Base-by-base conservation (phyloP, 2,888 invertebrate species). In the Caenorhabditis sinica region DNA sequence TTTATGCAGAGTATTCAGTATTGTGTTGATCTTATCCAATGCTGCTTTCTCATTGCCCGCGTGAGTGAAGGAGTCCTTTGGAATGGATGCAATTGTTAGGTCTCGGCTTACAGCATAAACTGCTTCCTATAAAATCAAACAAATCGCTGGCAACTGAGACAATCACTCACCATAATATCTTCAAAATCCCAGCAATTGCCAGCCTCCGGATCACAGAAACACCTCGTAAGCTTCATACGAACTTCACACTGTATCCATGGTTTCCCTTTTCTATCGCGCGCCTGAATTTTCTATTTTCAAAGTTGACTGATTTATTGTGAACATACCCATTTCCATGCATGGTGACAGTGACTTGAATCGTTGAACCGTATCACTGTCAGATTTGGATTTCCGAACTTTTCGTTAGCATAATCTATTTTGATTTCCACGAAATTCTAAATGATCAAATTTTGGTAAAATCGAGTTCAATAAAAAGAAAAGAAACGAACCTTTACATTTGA, bases 121-220 rank as follows among this genome's bases (percentile, higher is more conserved):
- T 36, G 53, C 15, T 33, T 33, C 53, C 68, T 68, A 51, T 23
- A 68, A 68, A 51, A 23, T 9, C n/a, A 11, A 11, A 40, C 2
- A 6, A 8, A 0, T 40, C 13, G 2, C 23, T 25, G 13, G 17
- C 2, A 23, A 28, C 25, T 20, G 25, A 13, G n/a, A 3, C 17
- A 28, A 15, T 17, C 4, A 5, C 43, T 43, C 20, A 65, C 65
- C 65, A 65, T 28, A 28, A 65, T 17, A 20, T 65, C 45, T 28
- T 45, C 25, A 30, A 65, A 65, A 65, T 65, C 65, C 45, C 45
- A 65, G n/a, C 65, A 65, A 25, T 65, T 28, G 17, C 65, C 65
- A 17, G 1, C n/a, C 8, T n/a, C n/a, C 4, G 30, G 25, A 45
- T 45, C 17, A 45, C 65, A 65, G 15, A 45, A 65, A 45, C 65